Evolutionary conservation across 1,140 invertebrate species (phyloP).

Genomic region (Cydia amplana): DNA sequence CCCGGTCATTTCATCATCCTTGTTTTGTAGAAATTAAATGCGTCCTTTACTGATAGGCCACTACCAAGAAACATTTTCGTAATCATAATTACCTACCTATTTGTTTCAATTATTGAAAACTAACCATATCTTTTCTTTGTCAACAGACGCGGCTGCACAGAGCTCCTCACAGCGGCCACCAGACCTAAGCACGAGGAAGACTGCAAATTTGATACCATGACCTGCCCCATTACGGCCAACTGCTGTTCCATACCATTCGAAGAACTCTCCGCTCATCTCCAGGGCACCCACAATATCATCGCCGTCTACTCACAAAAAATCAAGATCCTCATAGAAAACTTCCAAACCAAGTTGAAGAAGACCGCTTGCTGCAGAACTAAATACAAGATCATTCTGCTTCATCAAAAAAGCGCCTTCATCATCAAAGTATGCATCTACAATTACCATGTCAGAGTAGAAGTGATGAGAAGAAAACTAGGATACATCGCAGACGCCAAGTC

Average conservation of each 20-base stretch:
- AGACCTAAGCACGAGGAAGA: conserved; percentile 71
- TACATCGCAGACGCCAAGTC: conserved; percentile 65
- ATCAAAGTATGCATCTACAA: conserved; percentile 77
- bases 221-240: conserved; percentile 68
- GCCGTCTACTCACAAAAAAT: conserved; percentile 74
- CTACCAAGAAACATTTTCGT: not conserved
- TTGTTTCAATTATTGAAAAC: not conserved
- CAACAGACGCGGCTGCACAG: conserved; percentile 71
- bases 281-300: conserved; percentile 67
- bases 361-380: conserved; percentile 72
- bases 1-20: no score
- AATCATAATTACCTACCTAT: not conserved
- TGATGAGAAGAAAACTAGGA: conserved; percentile 68
- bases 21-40: no score
- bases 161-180: conserved; percentile 59
- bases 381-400: conserved; percentile 70
- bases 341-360: conserved; percentile 72
- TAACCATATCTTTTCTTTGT: conserved; percentile 41
- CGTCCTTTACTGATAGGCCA: not conserved
- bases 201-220: conserved; percentile 72
- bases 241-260: conserved; percentile 70
- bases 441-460: conserved; percentile 71
- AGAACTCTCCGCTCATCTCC: conserved; percentile 66
- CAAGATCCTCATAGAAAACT: conserved; percentile 75
- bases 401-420: conserved; percentile 73